Evolutionary conservation across 2,797 vertebrate genomes (phyloP), one percentile per base, ranked within the genome.

Genomic region (Melanotaenia boesemani): DNA sequence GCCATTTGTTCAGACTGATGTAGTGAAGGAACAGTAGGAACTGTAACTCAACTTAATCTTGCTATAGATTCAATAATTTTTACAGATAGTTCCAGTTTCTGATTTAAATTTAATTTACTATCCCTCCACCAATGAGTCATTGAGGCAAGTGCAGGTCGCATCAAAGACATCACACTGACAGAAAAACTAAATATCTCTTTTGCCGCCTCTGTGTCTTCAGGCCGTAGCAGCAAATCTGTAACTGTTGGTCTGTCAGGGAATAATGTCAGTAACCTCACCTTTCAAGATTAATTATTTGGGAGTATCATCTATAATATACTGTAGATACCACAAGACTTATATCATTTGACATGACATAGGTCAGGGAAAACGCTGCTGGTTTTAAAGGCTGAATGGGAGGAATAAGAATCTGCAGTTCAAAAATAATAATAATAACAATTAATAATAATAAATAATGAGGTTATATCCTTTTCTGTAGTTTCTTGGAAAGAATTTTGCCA

Each of bases 221-320:
- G 39, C 55, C 57, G 55, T 64, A 41, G 54, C 26, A 5, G 9
- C 4, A 28, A 5, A 39, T 71, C n/a, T 26, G 32, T 58, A 56
- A 64, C 61, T 34, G 11, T 72, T 28, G 67, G 15, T 50, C n/a
- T 4, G 44, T 46, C 37, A 36, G 55, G 61, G 48, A 11, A 39
- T 18, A 30, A 10, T 36, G 71, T 74, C 44, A 13, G 32, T 59
- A 67, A 54, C 59, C 63, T 60, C 55, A 72, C 67, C 58, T 37
- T 52, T 84, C 66, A 72, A 61, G 26, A 9, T 79, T 77, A 26
- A 26, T 26, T 26, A 26, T 26, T 26, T 26, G 24, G 24, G 1
- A 26, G 48, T 57, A 20, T 68, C 84, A 67, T 79, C 41, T 56
- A 71, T 86, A 76, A 72, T 50, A 24, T 34, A 15, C 39, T 48